Conservation (phyloP, 1,140 invertebrate species). For the Drosophila ohnishii region DNA sequence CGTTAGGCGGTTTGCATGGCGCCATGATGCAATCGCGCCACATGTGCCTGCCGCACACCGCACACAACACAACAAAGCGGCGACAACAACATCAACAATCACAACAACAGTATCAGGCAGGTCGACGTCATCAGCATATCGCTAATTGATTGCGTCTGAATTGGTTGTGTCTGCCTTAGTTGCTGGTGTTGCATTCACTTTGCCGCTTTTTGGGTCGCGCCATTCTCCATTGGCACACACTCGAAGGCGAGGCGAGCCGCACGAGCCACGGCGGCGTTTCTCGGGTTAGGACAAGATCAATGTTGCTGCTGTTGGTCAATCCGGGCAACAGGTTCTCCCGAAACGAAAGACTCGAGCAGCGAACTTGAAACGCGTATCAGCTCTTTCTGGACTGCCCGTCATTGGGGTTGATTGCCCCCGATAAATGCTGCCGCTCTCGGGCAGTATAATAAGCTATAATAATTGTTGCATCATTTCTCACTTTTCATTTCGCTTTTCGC, state of each 20-base stretch:
- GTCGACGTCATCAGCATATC: conserved; percentile 63
- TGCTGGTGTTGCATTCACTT: conserved; percentile 72
- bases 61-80: conserved; percentile 10
- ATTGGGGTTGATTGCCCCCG: conserved; percentile 59
- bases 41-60: conserved; percentile 63
- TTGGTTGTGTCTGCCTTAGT: conserved; percentile 24
- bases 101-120: conserved; percentile 2
- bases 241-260: conserved; percentile 6
- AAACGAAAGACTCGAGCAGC: conserved; percentile 74
- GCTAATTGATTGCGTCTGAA: conserved; percentile 76
- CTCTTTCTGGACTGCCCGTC: conserved; percentile 39
- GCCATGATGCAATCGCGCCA: conserved; percentile 75
- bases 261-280: conserved; percentile 19
- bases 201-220: conserved; percentile 65
- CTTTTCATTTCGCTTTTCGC: conserved; percentile 32
- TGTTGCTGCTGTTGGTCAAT: conserved; percentile 63
- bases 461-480: conserved; percentile 56
- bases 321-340: conserved; percentile 67
- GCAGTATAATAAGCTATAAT: conserved; percentile 15
- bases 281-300: conserved; percentile 74
- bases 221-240: conserved; percentile 67
- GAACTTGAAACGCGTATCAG: conserved; percentile 65
- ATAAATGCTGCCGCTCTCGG: conserved; percentile 29
- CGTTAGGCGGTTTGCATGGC: conserved; percentile 73
- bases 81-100: conserved; percentile 6